These are phyloP conservation scores for Stictonetta naevosa DNA, from an alignment of 2,113 vertebrate species.

Conservation along the genomic window DNA sequence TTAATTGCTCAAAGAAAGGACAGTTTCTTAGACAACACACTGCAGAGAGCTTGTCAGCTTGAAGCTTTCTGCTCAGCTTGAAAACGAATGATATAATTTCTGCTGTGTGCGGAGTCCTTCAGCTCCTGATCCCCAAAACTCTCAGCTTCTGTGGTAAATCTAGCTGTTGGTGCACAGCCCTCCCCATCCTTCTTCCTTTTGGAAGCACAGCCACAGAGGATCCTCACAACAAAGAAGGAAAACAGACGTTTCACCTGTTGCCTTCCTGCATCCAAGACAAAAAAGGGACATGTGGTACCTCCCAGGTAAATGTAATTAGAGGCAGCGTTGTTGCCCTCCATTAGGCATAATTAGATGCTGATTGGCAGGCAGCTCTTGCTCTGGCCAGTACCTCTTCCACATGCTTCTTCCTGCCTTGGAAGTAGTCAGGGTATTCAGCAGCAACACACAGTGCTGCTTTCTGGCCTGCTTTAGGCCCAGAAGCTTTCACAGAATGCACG, in stretches of 20 bases:
- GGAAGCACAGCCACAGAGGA: background rate
- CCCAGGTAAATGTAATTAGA: background rate
- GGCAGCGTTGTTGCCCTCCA: background rate
- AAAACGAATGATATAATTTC: background rate
- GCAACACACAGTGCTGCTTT: background rate
- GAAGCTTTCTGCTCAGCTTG: background rate
- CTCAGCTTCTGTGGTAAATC: background rate
- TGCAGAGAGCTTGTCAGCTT: background rate
- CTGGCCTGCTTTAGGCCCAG: background rate
- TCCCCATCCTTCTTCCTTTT: background rate
- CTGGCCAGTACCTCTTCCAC: background rate
- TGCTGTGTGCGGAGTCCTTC: background rate
- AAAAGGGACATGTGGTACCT: background rate
- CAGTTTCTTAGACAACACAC: background rate
- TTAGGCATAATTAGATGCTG: background rate
- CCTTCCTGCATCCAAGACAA: background rate
- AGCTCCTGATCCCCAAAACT: background rate
- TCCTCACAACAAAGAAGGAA: background rate
- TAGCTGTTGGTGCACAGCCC: fast-evolving
- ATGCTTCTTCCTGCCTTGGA: background rate
- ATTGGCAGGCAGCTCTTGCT: background rate
- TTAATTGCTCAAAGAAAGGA: background rate
- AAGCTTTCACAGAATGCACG: background rate
- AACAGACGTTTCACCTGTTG: background rate
- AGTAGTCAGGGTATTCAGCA: background rate